phyloP scores from a whole-genome alignment of 2,113 vertebrate species.

The Gasterosteus aculeatus region DNA sequence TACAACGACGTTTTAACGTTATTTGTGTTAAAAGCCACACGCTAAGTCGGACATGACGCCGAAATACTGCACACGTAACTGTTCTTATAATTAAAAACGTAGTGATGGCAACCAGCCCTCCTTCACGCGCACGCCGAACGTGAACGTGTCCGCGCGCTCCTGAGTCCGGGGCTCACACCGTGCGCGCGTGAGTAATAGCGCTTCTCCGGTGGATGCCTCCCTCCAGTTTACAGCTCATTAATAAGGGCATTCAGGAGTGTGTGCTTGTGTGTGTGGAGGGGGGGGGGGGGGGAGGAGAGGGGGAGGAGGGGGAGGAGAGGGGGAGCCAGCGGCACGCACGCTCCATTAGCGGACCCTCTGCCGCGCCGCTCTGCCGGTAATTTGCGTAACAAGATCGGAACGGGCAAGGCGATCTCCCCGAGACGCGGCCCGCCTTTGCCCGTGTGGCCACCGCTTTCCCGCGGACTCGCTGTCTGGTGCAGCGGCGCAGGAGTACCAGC shows the following conservation, averaged over 20 bases:
- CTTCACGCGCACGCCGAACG: conserved; percentile 24
- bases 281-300: neutral
- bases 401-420: conserved; percentile 61
- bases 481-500: conserved; percentile 11
- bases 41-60: neutral
- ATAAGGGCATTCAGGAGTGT: conserved; percentile 64
- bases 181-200: conserved; percentile 66
- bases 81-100: neutral
- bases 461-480: conserved; percentile 29
- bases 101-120: neutral
- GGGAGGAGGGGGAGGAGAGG: conserved; percentile 14
- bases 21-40: neutral
- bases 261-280: conserved; percentile 33
- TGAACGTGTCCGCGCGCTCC: conserved; percentile 40
- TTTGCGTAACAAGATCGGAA: conserved; percentile 80
- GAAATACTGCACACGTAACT: neutral
- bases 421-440: conserved; percentile 52
- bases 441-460: conserved; percentile 27
- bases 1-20: neutral
- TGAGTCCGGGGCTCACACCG: neutral
- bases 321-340: conserved; percentile 71
- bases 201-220: conserved; percentile 74
- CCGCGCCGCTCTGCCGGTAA: conserved; percentile 77
- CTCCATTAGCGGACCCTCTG: conserved; percentile 80
- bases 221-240: conserved; percentile 70